Evolutionary conservation across 2,797 vertebrate genomes (phyloP).

Genomic region (Karalla daura): DNA sequence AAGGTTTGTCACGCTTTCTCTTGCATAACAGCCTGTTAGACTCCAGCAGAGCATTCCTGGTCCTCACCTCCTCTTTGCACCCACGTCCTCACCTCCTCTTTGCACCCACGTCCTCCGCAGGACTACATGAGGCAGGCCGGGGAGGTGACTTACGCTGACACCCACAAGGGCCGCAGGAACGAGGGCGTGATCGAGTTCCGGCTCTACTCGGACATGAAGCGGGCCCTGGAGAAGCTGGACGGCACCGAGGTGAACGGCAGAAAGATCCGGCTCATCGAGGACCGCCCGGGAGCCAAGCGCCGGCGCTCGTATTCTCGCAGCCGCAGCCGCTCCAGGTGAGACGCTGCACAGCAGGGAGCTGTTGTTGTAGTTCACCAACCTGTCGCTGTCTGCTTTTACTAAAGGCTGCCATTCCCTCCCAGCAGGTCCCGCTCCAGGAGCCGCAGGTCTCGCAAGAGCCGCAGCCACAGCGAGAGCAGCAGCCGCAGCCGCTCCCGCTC

Average conservation of each 20-base stretch:
- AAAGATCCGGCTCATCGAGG: conserved; percentile 96
- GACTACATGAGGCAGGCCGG: conserved; percentile 99
- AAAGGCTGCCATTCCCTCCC: not conserved
- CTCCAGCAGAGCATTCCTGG: too few species aligned
- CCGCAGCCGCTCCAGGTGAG: conserved; percentile 90
- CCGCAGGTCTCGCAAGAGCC: conserved; percentile 93
- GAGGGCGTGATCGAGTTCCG: conserved; percentile 98
- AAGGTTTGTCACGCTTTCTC: conserved; percentile 84
- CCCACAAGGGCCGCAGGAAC: conserved; percentile 95
- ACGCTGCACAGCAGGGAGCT: too few species aligned
- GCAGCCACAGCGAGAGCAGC: conserved; percentile 92
- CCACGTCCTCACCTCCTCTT: too few species aligned
- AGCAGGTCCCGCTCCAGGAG: conserved; percentile 96
- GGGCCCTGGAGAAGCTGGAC: conserved; percentile 96
- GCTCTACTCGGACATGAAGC: conserved; percentile 97
- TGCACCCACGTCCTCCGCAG: too few species aligned
- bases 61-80: too few species aligned
- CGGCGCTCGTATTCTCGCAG: conserved; percentile 95
- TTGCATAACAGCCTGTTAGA: too few species aligned
- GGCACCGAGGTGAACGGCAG: conserved; percentile 97
- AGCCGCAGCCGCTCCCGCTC: conserved; percentile 90
- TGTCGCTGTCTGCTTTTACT: too few species aligned
- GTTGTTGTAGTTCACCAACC: too few species aligned
- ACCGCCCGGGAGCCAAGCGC: conserved; percentile 90
- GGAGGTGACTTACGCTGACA: conserved; percentile 97